Evolutionary conservation across 1,140 invertebrate genomes (phyloP), one percentile per base, ranked within the genome.

Genomic region (Drosophila seguyi): DNA sequence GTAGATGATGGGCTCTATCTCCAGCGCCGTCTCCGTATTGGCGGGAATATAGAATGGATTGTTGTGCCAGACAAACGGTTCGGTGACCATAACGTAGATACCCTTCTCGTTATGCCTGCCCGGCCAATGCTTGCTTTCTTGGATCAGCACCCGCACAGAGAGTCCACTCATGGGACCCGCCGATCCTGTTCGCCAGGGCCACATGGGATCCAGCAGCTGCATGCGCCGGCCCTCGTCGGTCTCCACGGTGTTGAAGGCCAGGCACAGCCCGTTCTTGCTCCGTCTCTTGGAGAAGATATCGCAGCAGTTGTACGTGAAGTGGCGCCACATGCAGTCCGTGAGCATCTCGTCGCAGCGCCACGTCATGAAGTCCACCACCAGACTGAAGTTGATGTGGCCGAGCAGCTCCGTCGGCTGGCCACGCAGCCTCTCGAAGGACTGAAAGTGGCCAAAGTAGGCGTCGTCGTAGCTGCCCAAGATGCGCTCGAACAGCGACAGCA

Each of bases 241-340:
- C 61, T 94, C 93, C 53, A 93, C 60, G 0, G 94, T 92, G 79
- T 95, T 95, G 66, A 95, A 95, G 22, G 92, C 91, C 76, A 94
- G 94, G 62, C 94, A 95, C 29, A 94, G 92, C 0, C 94, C 94
- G 61, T 92, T 93, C 85, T 94, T 94, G n/a, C 94, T 94, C 34
- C 78, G 80, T 14, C 92, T 76, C 39, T 76, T 61, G 4, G 75
- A 81, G 68, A 93, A 92, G 27, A 92, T 88, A 8, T 92, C 84
- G 48, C 92, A 93, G 57, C 92, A 93, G n/a, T 91, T 61, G 27
- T 81, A 56, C 1, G 56, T 22, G 14, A 47, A 62, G 42, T 90
- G 79, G 0, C 83, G 75, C 92, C 92, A 93, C 25, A 58, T 57
- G 45, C 92, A 93, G n/a, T 84, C 60, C 4, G 76, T 44, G 3